Percentiles rank a stretch among this genome's conserved stretches.
Evolutionary conservation across 2,888 invertebrate genomes (phyloP).

Genomic region (Priocnemis perturbator): DNA sequence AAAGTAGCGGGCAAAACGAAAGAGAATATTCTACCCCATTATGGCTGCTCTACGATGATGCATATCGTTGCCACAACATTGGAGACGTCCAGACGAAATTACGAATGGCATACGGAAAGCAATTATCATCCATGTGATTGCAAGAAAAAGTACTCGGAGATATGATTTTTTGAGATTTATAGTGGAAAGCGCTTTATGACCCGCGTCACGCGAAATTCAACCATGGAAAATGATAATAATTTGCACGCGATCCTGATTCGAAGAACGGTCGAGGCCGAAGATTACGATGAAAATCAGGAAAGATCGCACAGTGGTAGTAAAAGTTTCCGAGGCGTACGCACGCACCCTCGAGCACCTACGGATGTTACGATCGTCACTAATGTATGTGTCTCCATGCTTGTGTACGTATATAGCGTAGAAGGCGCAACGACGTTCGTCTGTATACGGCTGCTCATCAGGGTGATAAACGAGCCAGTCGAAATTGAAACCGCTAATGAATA

Average conservation of each 20-base stretch:
- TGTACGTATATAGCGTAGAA: conserved; percentile 4
- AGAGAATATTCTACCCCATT: no score
- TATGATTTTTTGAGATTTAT: background rate
- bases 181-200: no score
- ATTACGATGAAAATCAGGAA: no score
- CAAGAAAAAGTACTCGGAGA: conserved; percentile 16
- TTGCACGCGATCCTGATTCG: no score
- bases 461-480: conserved; percentile 49
- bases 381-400: background rate
- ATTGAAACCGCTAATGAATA: conserved; percentile 55
- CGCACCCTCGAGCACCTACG: conserved; percentile 27
- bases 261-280: no score
- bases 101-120: conserved; percentile 32
- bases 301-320: no score
- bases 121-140: conserved; percentile 18
- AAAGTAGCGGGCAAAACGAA: no score
- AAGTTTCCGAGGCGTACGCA: background rate
- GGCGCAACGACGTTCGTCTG: conserved; percentile 9
- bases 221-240: no score
- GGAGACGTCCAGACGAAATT: background rate
- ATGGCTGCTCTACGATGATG: no score
- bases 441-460: conserved; percentile 19
- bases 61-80: no score
- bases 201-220: no score
- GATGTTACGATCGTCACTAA: conserved; percentile 34